Evolutionary conservation across 1,140 invertebrate genomes (phyloP), one percentile per base, ranked within the genome.

Genomic region (Bacillus rossius): DNA sequence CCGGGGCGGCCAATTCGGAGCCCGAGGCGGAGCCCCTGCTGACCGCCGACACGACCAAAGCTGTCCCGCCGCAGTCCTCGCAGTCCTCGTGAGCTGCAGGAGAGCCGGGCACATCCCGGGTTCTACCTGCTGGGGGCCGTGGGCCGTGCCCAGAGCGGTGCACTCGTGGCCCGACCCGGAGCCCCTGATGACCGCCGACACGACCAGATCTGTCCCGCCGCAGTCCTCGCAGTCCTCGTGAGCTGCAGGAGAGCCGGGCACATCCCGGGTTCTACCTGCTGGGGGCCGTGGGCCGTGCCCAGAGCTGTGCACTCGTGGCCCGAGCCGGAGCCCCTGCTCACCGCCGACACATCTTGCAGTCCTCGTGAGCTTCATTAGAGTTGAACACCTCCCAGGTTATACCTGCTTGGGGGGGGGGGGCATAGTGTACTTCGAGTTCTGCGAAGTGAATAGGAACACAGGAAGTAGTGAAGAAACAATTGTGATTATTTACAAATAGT

Each of bases 371-470:
- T n/a, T n/a, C n/a, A n/a, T n/a, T n/a, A n/a, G n/a, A n/a, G n/a
- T n/a, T n/a, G n/a, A n/a, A n/a, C n/a, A n/a, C n/a, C n/a, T n/a
- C n/a, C n/a, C n/a, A 63, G 45, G 14, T 41, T 70, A 2, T 67
- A 70, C 48, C 4, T 70, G 3, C 38, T 71, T 16, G 78, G 78
- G 10, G 70, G 69, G 61, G 7, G 78, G 77, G 77, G 61, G 64
- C 7, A 57, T 37, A n/a, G n/a, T n/a, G n/a, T n/a, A n/a, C n/a
- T n/a, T n/a, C n/a, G n/a, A n/a, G n/a, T n/a, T n/a, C n/a, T n/a
- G n/a, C n/a, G n/a, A n/a, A n/a, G n/a, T n/a, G n/a, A n/a, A n/a
- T n/a, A n/a, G n/a, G n/a, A n/a, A n/a, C n/a, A n/a, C n/a, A n/a
- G n/a, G n/a, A n/a, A n/a, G n/a, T n/a, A n/a, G n/a, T n/a, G n/a